phyloP scores from a whole-genome alignment of 1,140 invertebrate genomes.

The Scaptomyza pallida region DNA sequence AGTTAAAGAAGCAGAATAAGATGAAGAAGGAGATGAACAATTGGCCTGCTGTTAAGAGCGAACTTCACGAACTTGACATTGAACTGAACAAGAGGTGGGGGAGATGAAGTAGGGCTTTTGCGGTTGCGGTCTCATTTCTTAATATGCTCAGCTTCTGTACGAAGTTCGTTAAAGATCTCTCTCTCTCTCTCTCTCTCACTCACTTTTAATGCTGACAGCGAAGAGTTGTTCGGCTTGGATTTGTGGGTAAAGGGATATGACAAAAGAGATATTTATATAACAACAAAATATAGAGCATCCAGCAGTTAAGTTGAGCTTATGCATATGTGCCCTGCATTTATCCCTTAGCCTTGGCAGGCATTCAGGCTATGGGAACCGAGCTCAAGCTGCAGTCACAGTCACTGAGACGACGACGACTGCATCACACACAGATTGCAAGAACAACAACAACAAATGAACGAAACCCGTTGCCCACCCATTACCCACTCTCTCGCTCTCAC shows the following conservation, averaged over 20 bases:
- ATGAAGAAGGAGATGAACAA: constrained; percentile 12
- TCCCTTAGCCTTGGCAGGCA: neutral
- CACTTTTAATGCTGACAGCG: neutral
- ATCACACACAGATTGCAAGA: constrained; percentile 28
- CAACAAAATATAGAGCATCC: neutral
- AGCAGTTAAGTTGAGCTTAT: neutral
- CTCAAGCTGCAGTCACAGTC: constrained; percentile 26
- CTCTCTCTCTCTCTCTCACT: too few relatives aligned
- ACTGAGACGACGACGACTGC: neutral
- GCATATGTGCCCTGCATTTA: neutral
- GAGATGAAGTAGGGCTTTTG: neutral
- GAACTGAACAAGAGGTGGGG: neutral
- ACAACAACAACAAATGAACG: neutral
- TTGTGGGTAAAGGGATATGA: neutral
- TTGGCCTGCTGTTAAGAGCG: neutral
- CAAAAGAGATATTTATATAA: too few relatives aligned
- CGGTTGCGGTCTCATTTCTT: neutral
- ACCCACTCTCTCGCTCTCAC: constrained; percentile 1
- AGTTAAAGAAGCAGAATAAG: neutral
- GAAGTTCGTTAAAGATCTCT: constrained; percentile 1
- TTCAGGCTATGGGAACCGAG: constrained; percentile 28
- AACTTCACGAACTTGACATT: constrained; percentile 66
- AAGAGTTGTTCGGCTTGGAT: neutral
- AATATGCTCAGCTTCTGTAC: neutral
- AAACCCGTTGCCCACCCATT: constrained; percentile 12